Evolutionary conservation across 2,888 invertebrate species (phyloP), one percentile per base, ranked within the genome.

Genomic region (Scaeva pyrastri): DNA sequence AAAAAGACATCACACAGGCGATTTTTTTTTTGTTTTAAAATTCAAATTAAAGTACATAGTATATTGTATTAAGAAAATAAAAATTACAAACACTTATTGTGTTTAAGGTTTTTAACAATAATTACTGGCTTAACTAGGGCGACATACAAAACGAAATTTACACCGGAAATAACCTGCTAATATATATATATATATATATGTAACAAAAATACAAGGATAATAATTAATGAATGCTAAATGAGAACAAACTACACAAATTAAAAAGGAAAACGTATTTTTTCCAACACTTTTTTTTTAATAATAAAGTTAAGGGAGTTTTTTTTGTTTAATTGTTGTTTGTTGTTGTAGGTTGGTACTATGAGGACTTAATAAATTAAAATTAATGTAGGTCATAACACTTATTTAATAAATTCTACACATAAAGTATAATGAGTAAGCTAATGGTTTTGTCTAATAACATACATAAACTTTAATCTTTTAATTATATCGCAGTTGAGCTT

Each of bases 101-200:
- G 50, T 71, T 75, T 71, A n/a, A 73, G 31, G 2, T 19, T 60
- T 19, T 62, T 68, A 31, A 41, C 14, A 79, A 84, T 74, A 84
- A 71, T 75, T 85, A 86, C 82, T 71, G 64, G 82, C 21, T 74
- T 45, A 77, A 82, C 77, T 78, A 81, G 77, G 82, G 70, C 74
- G 73, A 82, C 73, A 71, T 66, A 82, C 64, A 77, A 82, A 77
- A 86, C 48, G 21, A 76, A 86, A 77, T 55, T 82, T 82, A 70
- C 68, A 78, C 77, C 82, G 73, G 74, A 82, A 82, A 74, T 86
- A 82, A 77, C 78, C 86, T 78, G 77, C 82, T 86, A 78, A 86
- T 68, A 31, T 31, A n/a, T n/a, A n/a, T n/a, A n/a, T n/a, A n/a
- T n/a, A n/a, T n/a, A n/a, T n/a, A n/a, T n/a, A n/a, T n/a, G n/a